Base-by-base conservation (phyloP, 2,113 vertebrate species). In the Esox niger region DNA sequence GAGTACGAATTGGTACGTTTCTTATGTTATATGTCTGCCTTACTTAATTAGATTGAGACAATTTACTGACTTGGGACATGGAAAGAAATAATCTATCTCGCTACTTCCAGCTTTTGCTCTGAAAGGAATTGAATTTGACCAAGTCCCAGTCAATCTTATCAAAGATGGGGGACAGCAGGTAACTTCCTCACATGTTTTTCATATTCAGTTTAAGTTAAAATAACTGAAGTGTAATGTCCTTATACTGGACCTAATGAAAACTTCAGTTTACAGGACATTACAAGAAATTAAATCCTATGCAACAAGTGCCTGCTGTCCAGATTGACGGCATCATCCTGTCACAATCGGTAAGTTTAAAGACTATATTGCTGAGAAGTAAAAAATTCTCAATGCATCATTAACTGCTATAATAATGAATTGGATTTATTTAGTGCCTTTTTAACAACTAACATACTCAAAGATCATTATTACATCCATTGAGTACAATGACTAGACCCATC, bases 141-240 rank as follows among this genome's bases (percentile, higher is more conserved):
- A 84, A 10, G 73, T 87, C 2, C 86, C 95, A 27, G 79, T 98
- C 64, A 94, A 95, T 78, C 93, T 99, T 1, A 61, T 95, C 79
- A 94, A 94, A 85, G 93, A 96, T 55, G 95, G 95, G 49, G 96
- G 96, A 9, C 92, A 94, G 76, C 97, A 98, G 96, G 97, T 98
- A 49, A 23, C 43, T 29, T 21, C 7, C 11, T 30, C 57, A 59
- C 17, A 30, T 4, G 8, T 20, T 6, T 29, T 4, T 54, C 17
- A 15, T 43, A 10, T 15, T 43, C 38, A 17, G 38, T 10, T 43
- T 15, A 4, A 17, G 23, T 8, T 54, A 54, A 32, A 35, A 23
- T 66, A 33, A 56, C 35, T 66, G 6, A 25, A 26, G 8, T 66
- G 60, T 69, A 33, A 38, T 6, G 68, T 60, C 25, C 27, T 35